Percentiles rank a stretch among this genome's conserved stretches.
These are phyloP conservation scores for Phoebastria nigripes DNA, from an alignment of 2,797 vertebrate species.

Conservation along the genomic window DNA sequence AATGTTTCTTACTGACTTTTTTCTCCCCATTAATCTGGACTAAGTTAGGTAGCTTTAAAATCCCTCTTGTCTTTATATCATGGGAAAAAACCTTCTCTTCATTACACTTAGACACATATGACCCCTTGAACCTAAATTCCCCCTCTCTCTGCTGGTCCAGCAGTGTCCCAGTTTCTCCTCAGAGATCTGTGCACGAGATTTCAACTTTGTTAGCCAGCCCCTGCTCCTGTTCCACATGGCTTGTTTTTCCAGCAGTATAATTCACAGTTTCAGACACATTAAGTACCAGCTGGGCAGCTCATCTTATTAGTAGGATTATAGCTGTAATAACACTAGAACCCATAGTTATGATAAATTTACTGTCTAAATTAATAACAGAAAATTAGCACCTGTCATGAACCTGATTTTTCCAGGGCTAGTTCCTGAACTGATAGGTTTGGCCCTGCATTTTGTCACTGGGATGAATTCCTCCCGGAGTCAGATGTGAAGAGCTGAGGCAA, in stretches of 20 bases:
- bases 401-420: not conserved
- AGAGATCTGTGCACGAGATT: not conserved
- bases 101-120: not conserved
- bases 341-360: not conserved
- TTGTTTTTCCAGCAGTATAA: not conserved
- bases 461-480: not conserved
- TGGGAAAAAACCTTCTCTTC: not conserved
- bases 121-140: not conserved
- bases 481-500: not conserved
- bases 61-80: not conserved
- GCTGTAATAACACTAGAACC: not conserved
- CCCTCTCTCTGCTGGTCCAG: not conserved
- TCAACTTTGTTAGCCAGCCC: not conserved
- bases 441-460: not conserved
- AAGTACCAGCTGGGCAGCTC: conserved; percentile 8
- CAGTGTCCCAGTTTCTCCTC: not conserved
- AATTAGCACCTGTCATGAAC: not conserved
- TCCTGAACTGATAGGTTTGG: not conserved
- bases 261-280: not conserved
- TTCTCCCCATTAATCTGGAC: not conserved
- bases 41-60: not conserved
- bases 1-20: not conserved
- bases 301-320: conserved; percentile 6
- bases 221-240: not conserved
- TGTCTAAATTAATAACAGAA: not conserved